phyloP scores from a whole-genome alignment of 2,888 invertebrate species.

The Lymantria monacha region DNA sequence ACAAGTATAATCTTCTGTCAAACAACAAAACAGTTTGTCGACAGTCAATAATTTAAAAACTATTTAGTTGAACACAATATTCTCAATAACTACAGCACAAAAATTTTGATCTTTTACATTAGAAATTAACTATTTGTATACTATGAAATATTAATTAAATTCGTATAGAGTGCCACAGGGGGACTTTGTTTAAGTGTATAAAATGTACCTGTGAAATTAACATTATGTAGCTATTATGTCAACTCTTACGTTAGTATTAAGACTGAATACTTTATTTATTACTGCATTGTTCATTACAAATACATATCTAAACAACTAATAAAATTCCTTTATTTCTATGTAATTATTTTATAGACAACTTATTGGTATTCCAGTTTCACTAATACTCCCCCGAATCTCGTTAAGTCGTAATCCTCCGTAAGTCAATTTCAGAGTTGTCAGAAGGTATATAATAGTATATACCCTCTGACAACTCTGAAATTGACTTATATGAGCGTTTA shows the following conservation, averaged over 20 bases:
- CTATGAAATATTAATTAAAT: conserved; percentile 32
- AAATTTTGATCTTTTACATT: conserved; percentile 17
- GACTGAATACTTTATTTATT: conserved; percentile 22
- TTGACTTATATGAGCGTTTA: too few species aligned
- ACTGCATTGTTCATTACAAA: conserved; percentile 24
- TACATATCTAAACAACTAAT: not conserved
- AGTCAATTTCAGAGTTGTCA: too few species aligned
- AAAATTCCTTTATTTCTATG: not conserved
- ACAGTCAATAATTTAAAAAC: too few species aligned
- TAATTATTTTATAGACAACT: not conserved
- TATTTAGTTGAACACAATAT: too few species aligned
- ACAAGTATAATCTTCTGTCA: too few species aligned
- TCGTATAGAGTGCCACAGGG: conserved; percentile 20
- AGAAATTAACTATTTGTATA: conserved; percentile 21
- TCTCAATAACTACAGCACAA: not conserved
- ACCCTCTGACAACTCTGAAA: too few species aligned
- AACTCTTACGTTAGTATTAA: conserved; percentile 31
- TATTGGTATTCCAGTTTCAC: too few species aligned
- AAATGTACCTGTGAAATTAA: conserved; percentile 25
- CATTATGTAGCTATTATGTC: conserved; percentile 30
- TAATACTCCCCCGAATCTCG: too few species aligned
- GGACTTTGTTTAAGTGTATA: too few species aligned
- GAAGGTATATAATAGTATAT: too few species aligned
- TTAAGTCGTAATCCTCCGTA: too few species aligned
- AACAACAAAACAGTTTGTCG: too few species aligned